phyloP scores from a whole-genome alignment of 2,113 vertebrate species.

The Rhynchopsitta pachyrhyncha region DNA sequence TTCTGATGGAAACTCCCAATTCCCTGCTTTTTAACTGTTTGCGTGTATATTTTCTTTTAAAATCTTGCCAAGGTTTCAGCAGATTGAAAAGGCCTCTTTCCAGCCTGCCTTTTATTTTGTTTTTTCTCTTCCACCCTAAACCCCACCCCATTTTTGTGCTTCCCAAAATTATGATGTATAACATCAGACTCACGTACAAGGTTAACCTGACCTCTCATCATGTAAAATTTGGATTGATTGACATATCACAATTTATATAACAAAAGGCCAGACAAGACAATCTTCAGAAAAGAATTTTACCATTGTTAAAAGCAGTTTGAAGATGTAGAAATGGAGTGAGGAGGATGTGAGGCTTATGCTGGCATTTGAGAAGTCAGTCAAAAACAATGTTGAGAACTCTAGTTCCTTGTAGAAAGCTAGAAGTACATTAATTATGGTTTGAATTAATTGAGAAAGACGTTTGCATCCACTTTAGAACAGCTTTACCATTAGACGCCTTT shows the following conservation, averaged over 20 bases:
- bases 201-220: neutral
- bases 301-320: neutral
- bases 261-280: neutral
- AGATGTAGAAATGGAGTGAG: neutral
- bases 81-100: neutral
- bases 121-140: accelerated
- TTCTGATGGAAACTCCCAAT: neutral
- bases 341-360: neutral
- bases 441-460: neutral
- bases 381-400: neutral
- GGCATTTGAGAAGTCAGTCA: neutral
- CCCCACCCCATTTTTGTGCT: accelerated
- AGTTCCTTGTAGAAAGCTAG: neutral
- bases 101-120: no score
- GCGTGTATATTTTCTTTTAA: neutral
- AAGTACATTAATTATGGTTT: neutral
- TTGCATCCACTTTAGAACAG: neutral
- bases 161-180: neutral
- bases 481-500: neutral
- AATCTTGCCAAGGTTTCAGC: neutral
- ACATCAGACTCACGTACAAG: neutral
- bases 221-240: neutral
- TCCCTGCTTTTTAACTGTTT: neutral
- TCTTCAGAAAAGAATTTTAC: neutral
- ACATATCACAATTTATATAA: neutral